phyloP scores from a whole-genome alignment of 2,113 vertebrate genomes.

The Mixornis gularis region DNA sequence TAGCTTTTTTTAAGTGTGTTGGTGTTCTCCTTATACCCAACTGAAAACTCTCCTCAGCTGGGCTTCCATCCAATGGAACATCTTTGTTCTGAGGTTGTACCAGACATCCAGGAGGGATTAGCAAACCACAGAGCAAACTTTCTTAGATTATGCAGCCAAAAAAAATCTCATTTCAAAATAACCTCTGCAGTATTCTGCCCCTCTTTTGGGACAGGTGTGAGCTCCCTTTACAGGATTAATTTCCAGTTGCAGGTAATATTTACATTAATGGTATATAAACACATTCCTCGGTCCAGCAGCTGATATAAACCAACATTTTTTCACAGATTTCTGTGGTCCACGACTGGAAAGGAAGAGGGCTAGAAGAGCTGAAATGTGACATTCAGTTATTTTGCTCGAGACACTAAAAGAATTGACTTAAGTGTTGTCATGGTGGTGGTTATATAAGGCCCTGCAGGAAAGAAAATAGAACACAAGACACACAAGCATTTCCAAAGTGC shows the following conservation, averaged over 20 bases:
- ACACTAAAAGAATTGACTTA: background rate
- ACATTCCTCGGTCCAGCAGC: background rate
- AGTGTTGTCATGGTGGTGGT: background rate
- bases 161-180: background rate
- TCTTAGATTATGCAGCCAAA: background rate
- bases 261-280: background rate
- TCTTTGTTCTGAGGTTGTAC: background rate
- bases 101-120: background rate
- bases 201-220: background rate
- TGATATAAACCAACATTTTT: background rate
- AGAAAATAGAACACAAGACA: background rate
- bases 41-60: background rate
- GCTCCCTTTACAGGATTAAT: background rate
- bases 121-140: background rate
- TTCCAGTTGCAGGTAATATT: background rate
- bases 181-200: background rate
- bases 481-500: background rate
- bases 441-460: background rate
- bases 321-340: background rate
- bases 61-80: background rate
- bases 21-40: background rate
- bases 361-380: background rate
- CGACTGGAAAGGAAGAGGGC: background rate
- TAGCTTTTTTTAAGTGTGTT: background rate
- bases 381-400: background rate